A percentile compares a stretch with the other conserved stretches of the same genome.
These are phyloP conservation scores for Diorhabda carinulata DNA, from an alignment of 1,140 invertebrate genomes.

Conservation along the genomic window DNA sequence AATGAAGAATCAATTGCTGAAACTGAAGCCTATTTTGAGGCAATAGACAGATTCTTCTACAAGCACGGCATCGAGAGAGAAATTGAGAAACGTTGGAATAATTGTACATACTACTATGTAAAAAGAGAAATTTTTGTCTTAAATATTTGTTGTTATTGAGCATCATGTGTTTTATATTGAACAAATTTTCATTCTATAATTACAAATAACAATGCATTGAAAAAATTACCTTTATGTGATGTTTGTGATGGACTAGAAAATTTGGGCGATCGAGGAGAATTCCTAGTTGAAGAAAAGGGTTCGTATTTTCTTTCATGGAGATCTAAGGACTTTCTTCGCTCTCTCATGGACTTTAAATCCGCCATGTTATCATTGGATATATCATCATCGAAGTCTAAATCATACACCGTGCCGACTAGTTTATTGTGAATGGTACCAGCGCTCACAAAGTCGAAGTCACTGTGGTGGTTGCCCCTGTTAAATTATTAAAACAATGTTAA, in stretches of 20 bases:
- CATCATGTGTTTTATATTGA: no score
- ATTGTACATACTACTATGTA: no score
- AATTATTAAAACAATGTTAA: not conserved
- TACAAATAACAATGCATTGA: no score
- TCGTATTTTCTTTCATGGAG: constrained; percentile 62
- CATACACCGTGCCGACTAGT: constrained; percentile 80
- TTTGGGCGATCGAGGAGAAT: constrained; percentile 57
- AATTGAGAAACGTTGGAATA: no score
- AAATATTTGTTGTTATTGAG: no score
- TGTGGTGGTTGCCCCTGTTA: constrained; percentile 38
- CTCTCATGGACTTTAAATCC: constrained; percentile 74
- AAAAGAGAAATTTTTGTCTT: no score
- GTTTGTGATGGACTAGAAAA: constrained; percentile 50
- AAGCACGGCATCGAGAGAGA: no score
- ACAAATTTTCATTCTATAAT: no score
- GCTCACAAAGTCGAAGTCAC: constrained; percentile 45
- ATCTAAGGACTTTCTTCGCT: constrained; percentile 73
- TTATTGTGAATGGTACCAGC: constrained; percentile 66
- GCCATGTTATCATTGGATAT: constrained; percentile 70
- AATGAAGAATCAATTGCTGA: no score
- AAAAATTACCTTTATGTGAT: constrained; percentile 26
- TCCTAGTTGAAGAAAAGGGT: constrained; percentile 49
- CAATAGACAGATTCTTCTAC: no score
- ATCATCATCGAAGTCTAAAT: constrained; percentile 82
- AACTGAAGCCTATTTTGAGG: no score